Evolutionary conservation across 2,797 vertebrate species (phyloP).

Genomic region (Percopsis omiscomaycus): DNA sequence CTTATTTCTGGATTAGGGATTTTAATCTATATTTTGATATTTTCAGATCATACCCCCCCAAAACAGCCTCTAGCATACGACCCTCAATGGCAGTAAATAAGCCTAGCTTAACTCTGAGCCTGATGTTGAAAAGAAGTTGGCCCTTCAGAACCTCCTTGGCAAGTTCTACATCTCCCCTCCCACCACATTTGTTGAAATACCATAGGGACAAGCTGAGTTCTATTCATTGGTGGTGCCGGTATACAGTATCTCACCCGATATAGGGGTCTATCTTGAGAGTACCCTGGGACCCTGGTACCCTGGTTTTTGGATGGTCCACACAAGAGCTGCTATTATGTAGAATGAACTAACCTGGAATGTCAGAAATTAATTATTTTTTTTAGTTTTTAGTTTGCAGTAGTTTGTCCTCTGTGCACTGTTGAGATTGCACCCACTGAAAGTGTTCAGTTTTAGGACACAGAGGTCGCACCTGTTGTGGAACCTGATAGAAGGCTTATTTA

Average conservation of each 20-base stretch:
- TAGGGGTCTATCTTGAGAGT: conserved; percentile 51
- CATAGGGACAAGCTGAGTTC: conserved; percentile 43
- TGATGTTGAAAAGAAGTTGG: conserved; percentile 50
- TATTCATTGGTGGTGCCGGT: conserved; percentile 45
- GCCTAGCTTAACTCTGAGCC: conserved; percentile 35
- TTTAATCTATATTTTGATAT: neutral
- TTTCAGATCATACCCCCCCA: conserved; percentile 15
- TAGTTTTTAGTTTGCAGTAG: conserved; percentile 25
- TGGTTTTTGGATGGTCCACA: conserved; percentile 57
- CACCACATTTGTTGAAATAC: conserved; percentile 54
- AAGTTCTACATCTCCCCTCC: conserved; percentile 8
- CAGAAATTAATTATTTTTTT: neutral
- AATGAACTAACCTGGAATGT: conserved; percentile 16
- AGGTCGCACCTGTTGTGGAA: conserved; percentile 99
- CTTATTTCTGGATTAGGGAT: neutral
- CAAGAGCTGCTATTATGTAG: conserved; percentile 65
- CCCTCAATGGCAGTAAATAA: conserved; percentile 18
- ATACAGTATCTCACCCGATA: conserved; percentile 68
- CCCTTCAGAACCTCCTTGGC: conserved; percentile 47
- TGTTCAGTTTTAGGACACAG: conserved; percentile 99
- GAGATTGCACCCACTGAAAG: conserved; percentile 87
- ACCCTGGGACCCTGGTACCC: conserved; percentile 29
- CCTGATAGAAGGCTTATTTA: conserved; percentile 99
- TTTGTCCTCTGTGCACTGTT: conserved; percentile 58
- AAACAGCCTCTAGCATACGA: conserved; percentile 10